Base-by-base conservation (phyloP, 1,140 invertebrate species). In the Portunus trituberculatus region DNA sequence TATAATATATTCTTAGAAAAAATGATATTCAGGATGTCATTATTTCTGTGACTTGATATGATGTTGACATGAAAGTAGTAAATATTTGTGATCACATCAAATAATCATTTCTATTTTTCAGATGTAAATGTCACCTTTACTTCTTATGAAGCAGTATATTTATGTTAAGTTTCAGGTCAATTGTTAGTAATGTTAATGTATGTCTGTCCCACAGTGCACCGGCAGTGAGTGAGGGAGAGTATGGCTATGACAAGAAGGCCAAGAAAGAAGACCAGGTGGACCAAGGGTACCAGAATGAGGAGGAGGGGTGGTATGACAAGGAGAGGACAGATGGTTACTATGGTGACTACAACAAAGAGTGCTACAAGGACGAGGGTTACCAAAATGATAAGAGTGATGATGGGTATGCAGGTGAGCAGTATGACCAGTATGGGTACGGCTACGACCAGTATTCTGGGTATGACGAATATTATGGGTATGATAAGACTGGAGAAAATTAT, bases 351-450 rank as follows among this genome's bases (percentile, higher is more conserved):
- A 92, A 83, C 1, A 91, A 95, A 96, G 95, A 93, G 86, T 93
- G 59, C 82, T 16, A 25, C 31, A 94, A 94, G 52, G 93, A 95
- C 31, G 93, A 96, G 67, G 95, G 95, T 12, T 95, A 96, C 46
- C 91, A 95, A 28, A 95, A 96, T 90, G 96, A 96, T 84, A 94
- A 92, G 39, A 91, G 76, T 59, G 96, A 96, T 91, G 95, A 96
- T 32, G 92, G 95, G 52, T 95, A 95, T 45, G 91, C 94, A 14
- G 94, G 91, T 83, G 94, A 92, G 52, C 94, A 95, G 91, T 95
- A 93, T 76, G 94, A 96, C 52, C 25, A 90, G 29, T 94, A 96
- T 91, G 86, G 82, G 20, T 93, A 96, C 59, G 86, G 96, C 86
- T 96, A 95, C 82, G 95, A 91, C 29, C 93, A 95, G 16, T 96